Percentiles rank a stretch among this genome's conserved stretches.
Conservation (phyloP, 2,797 vertebrate genomes). For the Trematocara caparti region DNA sequence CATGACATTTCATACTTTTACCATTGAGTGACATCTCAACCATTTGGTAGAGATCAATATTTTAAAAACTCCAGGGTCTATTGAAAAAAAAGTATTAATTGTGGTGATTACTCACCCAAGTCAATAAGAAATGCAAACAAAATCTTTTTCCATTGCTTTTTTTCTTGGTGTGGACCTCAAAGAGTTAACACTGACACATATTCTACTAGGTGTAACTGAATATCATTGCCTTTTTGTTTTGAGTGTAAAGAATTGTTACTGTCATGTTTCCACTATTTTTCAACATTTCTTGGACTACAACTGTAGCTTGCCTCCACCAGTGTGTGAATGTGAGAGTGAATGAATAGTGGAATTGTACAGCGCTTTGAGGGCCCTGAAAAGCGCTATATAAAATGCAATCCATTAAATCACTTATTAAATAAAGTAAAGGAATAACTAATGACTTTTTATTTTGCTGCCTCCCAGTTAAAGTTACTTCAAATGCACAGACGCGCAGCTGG, state of each 20-base stretch:
- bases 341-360: too few relatives aligned
- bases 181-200: background rate
- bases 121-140: background rate
- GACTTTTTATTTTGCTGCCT: background rate
- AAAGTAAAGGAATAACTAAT: background rate
- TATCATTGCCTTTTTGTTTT: background rate
- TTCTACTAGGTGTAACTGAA: background rate
- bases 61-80: background rate
- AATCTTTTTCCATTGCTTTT: background rate
- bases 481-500: background rate
- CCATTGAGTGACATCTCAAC: background rate
- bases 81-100: background rate
- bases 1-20: background rate
- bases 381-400: too few relatives aligned
- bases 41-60: background rate
- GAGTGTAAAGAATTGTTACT: background rate
- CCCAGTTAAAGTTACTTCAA: background rate
- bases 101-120: background rate
- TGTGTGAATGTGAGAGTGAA: too few relatives aligned
- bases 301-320: too few relatives aligned
- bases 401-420: background rate
- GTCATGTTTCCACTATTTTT: background rate
- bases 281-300: background rate
- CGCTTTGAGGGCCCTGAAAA: too few relatives aligned
- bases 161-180: background rate